phyloP scores from a whole-genome alignment of 2,113 vertebrate genomes.

The Epinephelus fuscoguttatus region DNA sequence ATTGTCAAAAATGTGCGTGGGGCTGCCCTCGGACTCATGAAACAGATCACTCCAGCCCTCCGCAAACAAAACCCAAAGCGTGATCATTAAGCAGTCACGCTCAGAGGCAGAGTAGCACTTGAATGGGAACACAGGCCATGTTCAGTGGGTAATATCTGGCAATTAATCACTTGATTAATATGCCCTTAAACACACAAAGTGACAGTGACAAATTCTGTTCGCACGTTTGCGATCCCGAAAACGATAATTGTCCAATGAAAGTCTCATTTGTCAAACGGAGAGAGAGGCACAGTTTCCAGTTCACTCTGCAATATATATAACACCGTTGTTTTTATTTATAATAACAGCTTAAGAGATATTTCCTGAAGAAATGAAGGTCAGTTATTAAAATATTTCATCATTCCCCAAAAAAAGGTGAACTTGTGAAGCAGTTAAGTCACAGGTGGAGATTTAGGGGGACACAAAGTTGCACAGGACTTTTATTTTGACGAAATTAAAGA shows the following conservation, averaged over 20 bases:
- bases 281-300: slow-evolving; percentile 48
- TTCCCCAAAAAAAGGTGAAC: too few relatives aligned
- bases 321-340: slow-evolving; percentile 28
- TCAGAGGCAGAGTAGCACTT: slow-evolving; percentile 85
- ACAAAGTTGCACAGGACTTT: too few relatives aligned
- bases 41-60: slow-evolving; percentile 81
- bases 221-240: slow-evolving; percentile 90
- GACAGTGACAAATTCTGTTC: slow-evolving; percentile 97
- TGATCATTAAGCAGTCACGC: slow-evolving; percentile 92
- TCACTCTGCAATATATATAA: slow-evolving; percentile 27
- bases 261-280: slow-evolving; percentile 82
- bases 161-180: slow-evolving; percentile 99
- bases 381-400: too few relatives aligned
- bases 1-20: neutral
- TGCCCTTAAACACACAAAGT: slow-evolving; percentile 96
- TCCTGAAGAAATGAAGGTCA: neutral
- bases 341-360: neutral
- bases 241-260: slow-evolving; percentile 91
- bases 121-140: slow-evolving; percentile 88
- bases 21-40: slow-evolving; percentile 26
- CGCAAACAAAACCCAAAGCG: slow-evolving; percentile 81
- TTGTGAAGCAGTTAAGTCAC: too few relatives aligned
- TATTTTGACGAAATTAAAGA: too few relatives aligned
- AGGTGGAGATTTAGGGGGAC: too few relatives aligned
- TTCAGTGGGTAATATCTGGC: slow-evolving; percentile 92